phyloP scores from a whole-genome alignment of 2,113 vertebrate genomes.

The Melanocharis versteri region DNA sequence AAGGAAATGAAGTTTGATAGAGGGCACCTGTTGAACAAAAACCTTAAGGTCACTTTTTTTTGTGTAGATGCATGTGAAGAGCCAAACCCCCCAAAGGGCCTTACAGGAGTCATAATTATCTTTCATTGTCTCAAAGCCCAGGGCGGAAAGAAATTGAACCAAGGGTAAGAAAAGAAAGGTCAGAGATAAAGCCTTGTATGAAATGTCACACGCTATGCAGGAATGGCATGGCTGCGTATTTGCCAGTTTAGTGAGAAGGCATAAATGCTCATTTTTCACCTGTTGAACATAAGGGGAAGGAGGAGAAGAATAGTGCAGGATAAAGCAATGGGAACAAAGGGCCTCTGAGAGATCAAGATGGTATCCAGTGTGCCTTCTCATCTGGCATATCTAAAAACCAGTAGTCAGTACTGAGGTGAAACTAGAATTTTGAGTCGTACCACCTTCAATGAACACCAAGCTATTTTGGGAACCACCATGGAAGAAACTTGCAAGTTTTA shows the following conservation, averaged over 20 bases:
- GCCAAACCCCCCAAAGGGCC: background rate
- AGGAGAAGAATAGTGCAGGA: background rate
- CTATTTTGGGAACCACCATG: background rate
- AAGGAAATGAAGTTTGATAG: background rate
- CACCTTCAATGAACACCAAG: background rate
- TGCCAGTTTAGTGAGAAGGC: background rate
- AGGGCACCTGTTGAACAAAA: background rate
- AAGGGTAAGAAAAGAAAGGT: constrained; percentile 37
- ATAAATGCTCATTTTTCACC: background rate
- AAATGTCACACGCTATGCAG: background rate
- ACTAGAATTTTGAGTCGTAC: background rate
- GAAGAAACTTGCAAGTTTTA: background rate
- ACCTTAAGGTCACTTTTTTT: background rate
- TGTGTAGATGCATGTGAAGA: background rate
- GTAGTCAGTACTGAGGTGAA: background rate
- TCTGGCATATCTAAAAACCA: background rate
- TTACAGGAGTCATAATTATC: constrained; percentile 44
- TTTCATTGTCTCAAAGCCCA: constrained; percentile 26
- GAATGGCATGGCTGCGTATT: background rate
- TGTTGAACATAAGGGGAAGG: background rate
- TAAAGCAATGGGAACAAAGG: background rate
- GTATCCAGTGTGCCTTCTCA: background rate
- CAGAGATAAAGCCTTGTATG: constrained; percentile 5
- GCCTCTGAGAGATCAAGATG: background rate
- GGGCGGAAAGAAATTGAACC: constrained; percentile 46